Evolutionary conservation across 2,888 invertebrate species (phyloP).

Genomic region (Brenthis hecate): DNA sequence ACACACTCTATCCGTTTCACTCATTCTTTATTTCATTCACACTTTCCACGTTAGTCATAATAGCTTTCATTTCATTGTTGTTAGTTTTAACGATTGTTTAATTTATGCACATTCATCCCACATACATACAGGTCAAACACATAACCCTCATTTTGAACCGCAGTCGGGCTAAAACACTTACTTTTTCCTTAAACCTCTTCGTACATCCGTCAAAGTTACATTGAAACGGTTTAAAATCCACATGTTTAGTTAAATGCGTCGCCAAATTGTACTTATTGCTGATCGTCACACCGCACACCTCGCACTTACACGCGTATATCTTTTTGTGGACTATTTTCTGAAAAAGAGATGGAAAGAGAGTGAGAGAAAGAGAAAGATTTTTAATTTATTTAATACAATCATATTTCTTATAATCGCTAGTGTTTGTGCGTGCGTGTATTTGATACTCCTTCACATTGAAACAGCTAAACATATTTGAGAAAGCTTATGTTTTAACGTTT

Average conservation of each 20-base stretch:
- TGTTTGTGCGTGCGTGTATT: too few relatives aligned
- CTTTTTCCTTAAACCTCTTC: conserved; percentile 53
- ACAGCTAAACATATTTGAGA: too few relatives aligned
- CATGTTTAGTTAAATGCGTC: conserved; percentile 52
- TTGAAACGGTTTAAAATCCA: conserved; percentile 50
- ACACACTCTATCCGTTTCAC: too few relatives aligned
- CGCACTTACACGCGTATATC: conserved; percentile 46
- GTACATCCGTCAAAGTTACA: conserved; percentile 51
- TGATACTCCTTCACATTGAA: too few relatives aligned
- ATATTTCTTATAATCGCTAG: too few relatives aligned
- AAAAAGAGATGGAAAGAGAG: background rate
- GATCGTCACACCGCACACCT: conserved; percentile 50
- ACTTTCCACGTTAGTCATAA: too few relatives aligned
- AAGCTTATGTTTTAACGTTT: too few relatives aligned
- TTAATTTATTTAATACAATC: too few relatives aligned
- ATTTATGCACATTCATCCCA: background rate
- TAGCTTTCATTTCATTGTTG: too few relatives aligned
- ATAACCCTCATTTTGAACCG: too few relatives aligned
- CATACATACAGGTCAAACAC: background rate
- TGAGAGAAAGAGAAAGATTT: background rate
- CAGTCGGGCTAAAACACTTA: conserved; percentile 37
- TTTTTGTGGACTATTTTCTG: conserved; percentile 55
- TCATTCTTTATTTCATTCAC: too few relatives aligned
- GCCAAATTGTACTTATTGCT: conserved; percentile 48
- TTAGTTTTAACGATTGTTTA: too few relatives aligned